A percentile compares a stretch with the other conserved stretches of the same genome.
phyloP scores from a whole-genome alignment of 2,888 invertebrate genomes.

The Drosophila neoperkinsi region DNA sequence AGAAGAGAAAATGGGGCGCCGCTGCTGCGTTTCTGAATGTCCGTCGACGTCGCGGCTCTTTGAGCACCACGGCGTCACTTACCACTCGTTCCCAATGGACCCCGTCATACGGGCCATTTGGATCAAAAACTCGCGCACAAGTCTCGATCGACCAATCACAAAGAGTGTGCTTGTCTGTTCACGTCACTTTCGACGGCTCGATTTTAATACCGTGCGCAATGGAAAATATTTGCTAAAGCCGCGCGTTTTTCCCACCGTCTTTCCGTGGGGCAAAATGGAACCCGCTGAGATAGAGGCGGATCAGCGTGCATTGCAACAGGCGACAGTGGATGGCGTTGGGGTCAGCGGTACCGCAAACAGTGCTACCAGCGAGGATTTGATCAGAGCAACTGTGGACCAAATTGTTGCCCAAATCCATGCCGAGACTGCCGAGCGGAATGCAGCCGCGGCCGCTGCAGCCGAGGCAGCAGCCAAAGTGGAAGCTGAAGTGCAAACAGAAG shows the following conservation, averaged over 20 bases:
- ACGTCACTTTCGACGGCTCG: conserved; percentile 90
- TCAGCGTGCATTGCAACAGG: conserved; percentile 65
- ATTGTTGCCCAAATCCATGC: conserved; percentile 81
- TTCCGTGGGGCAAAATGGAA: conserved; percentile 87
- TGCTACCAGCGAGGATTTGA: conserved; percentile 67
- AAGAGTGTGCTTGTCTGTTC: conserved; percentile 90
- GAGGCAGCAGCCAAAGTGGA: conserved; percentile 56
- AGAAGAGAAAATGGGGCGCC: conserved; percentile 81
- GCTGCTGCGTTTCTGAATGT: conserved; percentile 83
- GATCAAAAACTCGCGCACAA: conserved; percentile 88
- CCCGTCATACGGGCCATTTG: conserved; percentile 87
- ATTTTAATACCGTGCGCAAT: conserved; percentile 89
- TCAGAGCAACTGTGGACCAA: conserved; percentile 77
- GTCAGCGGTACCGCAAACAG: conserved; percentile 42
- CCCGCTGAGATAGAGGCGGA: conserved; percentile 74
- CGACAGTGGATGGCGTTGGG: conserved; percentile 46
- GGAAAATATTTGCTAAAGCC: conserved; percentile 89
- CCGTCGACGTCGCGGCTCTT: conserved; percentile 81
- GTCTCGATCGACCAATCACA: conserved; percentile 86
- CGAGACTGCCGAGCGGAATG: conserved; percentile 81
- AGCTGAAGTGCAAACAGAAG: conserved; percentile 38
- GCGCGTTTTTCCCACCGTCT: conserved; percentile 91
- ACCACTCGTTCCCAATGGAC: conserved; percentile 91
- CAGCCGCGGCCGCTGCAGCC: conserved; percentile 66
- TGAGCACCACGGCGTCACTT: conserved; percentile 89